These are phyloP conservation scores for Babyrousa celebensis DNA, from an alignment of 2,797 vertebrate species.

Conservation along the genomic window DNA sequence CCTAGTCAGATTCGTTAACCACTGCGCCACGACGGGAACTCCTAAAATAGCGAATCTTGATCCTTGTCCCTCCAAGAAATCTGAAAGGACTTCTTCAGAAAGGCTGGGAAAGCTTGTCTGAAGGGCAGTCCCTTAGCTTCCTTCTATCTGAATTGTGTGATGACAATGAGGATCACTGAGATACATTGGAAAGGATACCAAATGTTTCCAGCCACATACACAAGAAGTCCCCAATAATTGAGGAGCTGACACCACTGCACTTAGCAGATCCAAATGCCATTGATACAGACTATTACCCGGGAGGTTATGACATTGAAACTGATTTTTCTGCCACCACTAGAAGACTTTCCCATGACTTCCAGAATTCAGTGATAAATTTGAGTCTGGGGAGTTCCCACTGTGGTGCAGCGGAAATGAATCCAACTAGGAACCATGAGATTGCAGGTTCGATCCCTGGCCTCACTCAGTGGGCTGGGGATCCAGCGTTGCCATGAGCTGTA, in stretches of 20 bases:
- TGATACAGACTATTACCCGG: conserved; percentile 98
- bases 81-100: conserved; percentile 95
- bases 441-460: no score
- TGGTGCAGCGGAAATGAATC: no score
- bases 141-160: conserved; percentile 99
- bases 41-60: conserved; percentile 93
- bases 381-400: conserved; percentile 87
- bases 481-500: no score
- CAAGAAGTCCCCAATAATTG: conserved; percentile 98
- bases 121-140: conserved; percentile 98
- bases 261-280: conserved; percentile 94
- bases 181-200: conserved; percentile 99
- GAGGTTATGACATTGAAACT: conserved; percentile 98
- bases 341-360: conserved; percentile 96
- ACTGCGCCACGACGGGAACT: no score
- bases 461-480: no score
- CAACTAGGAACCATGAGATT: no score
- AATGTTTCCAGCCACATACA: conserved; percentile 97
- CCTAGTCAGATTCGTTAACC: no score
- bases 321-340: conserved; percentile 98
- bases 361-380: conserved; percentile 93
- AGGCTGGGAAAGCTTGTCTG: conserved; percentile 97
- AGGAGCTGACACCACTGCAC: conserved; percentile 95
- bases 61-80: conserved; percentile 96
- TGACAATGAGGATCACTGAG: conserved; percentile 99